Evolutionary conservation across 2,888 invertebrate species (phyloP).

Genomic region (Pyrocoelia pectoralis): DNA sequence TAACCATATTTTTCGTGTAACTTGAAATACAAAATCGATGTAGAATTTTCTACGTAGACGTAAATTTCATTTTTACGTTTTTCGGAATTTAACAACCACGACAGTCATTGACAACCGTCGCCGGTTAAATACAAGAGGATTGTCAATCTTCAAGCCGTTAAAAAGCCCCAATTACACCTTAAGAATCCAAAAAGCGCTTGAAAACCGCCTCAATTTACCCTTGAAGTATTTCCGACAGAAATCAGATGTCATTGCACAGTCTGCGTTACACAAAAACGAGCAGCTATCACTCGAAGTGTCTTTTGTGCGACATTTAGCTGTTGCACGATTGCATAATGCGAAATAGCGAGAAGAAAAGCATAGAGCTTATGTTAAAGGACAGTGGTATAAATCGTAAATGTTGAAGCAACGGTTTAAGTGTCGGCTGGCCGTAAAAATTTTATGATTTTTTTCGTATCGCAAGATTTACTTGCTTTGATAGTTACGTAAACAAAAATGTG

Average conservation of each 20-base stretch:
- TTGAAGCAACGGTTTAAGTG: constrained; percentile 13
- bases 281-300: constrained; percentile 29
- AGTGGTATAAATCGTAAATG: constrained; percentile 26
- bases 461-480: constrained; percentile 13
- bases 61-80: no score
- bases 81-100: constrained; percentile 19
- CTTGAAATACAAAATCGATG: no score
- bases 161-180: constrained; percentile 26
- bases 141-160: constrained; percentile 18
- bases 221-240: constrained; percentile 14
- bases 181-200: constrained; percentile 24
- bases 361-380: constrained; percentile 26
- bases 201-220: constrained; percentile 22
- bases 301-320: constrained; percentile 33
- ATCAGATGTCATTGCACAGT: constrained; percentile 28
- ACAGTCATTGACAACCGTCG: constrained; percentile 27
- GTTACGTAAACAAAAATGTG: constrained; percentile 14
- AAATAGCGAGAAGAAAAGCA: constrained; percentile 26
- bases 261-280: constrained; percentile 29
- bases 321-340: constrained; percentile 33
- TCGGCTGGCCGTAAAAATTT: constrained; percentile 18
- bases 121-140: constrained; percentile 24
- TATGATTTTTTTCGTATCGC: constrained; percentile 19
- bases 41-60: no score
- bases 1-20: no score